Evolutionary conservation across 1,140 invertebrate species (phyloP).

Genomic region (Hesperophylax magnus): DNA sequence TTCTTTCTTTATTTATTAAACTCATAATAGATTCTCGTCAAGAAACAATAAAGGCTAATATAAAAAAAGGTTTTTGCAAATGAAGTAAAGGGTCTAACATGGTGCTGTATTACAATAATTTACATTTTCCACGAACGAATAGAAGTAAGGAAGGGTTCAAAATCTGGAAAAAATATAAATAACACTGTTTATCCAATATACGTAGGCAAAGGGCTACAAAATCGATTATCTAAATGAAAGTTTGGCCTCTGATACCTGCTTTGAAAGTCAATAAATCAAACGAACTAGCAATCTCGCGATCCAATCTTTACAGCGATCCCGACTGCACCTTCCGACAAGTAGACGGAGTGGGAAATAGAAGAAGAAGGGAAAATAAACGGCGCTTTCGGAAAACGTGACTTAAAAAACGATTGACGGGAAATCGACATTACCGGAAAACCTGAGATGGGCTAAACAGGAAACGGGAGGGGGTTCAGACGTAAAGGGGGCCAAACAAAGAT

Average conservation of each 20-base stretch:
- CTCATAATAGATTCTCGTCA: too few species aligned
- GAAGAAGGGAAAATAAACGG: constrained; percentile 30
- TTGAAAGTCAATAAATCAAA: constrained; percentile 53
- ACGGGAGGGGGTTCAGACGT: background rate
- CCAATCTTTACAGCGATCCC: constrained; percentile 38
- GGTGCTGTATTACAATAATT: background rate
- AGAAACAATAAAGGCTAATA: too few species aligned
- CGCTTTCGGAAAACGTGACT: constrained; percentile 45
- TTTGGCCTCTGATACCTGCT: constrained; percentile 18
- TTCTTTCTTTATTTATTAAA: too few species aligned
- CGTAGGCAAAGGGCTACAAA: background rate
- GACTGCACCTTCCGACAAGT: constrained; percentile 13
- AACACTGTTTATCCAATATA: background rate
- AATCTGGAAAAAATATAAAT: background rate
- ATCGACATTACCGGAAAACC: constrained; percentile 41
- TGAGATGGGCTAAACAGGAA: constrained; percentile 31
- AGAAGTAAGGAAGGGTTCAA: background rate
- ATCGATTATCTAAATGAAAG: constrained; percentile 43
- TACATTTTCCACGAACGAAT: background rate
- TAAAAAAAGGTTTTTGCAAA: too few species aligned
- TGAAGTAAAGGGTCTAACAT: background rate
- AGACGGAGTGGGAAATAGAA: constrained; percentile 14
- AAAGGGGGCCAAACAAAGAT: constrained; percentile 48
- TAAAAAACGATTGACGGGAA: constrained; percentile 48
- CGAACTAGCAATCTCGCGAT: constrained; percentile 46